These are phyloP conservation scores for Dicycla oo DNA, from an alignment of 2,888 invertebrate species.

Conservation along the genomic window DNA sequence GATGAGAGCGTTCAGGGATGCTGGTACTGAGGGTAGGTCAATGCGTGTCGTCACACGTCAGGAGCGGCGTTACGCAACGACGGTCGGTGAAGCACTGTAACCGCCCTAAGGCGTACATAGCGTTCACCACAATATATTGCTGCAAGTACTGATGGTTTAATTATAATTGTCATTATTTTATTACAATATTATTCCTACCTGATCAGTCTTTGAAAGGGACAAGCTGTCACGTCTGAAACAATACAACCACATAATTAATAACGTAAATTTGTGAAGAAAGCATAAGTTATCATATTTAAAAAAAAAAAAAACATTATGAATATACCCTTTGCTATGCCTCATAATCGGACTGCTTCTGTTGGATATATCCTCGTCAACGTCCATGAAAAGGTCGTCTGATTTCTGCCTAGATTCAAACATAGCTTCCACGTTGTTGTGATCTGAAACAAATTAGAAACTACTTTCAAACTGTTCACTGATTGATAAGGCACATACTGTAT, in stretches of 20 bases:
- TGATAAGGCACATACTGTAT: not conserved
- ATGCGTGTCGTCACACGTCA: not conserved
- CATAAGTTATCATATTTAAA: not conserved
- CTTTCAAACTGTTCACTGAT: not conserved
- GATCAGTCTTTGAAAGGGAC: slow-evolving; percentile 74
- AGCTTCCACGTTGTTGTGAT: slow-evolving; percentile 75
- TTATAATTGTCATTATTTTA: not conserved
- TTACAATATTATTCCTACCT: slow-evolving; percentile 68
- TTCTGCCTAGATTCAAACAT: slow-evolving; percentile 72
- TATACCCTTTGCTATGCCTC: slow-evolving; percentile 76
- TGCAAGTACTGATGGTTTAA: not conserved
- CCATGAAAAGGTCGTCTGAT: slow-evolving; percentile 80
- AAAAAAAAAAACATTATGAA: too few relatives aligned
- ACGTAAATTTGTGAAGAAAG: not conserved
- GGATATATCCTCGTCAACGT: slow-evolving; percentile 78
- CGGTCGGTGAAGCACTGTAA: not conserved
- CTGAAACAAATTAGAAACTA: slow-evolving; percentile 64
- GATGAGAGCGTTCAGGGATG: not conserved
- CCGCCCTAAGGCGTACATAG: too few relatives aligned
- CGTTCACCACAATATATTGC: not conserved
- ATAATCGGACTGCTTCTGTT: slow-evolving; percentile 80
- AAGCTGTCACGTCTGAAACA: slow-evolving; percentile 81
- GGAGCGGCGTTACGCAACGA: not conserved
- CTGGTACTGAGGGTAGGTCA: not conserved
- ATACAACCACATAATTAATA: slow-evolving; percentile 12